Percentiles rank a stretch among this genome's conserved stretches.
Conservation (phyloP, 2,113 vertebrate genomes). For the Rhagologus leucostigma region DNA sequence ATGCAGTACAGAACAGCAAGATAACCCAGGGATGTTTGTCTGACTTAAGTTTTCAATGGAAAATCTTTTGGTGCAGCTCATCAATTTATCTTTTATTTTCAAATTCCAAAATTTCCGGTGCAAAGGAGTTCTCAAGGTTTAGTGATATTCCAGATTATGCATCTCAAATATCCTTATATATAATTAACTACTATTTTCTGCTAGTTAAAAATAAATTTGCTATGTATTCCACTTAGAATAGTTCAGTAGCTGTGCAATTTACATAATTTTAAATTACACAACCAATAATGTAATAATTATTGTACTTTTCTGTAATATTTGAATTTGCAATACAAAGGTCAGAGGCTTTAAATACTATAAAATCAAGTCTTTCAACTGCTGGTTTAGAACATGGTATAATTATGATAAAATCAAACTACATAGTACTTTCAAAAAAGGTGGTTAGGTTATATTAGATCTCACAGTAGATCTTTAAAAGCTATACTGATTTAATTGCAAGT, state of each 20-base stretch:
- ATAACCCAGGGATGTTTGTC: background rate
- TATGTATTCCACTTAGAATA: background rate
- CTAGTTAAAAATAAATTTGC: constrained; percentile 19
- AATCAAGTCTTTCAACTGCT: background rate
- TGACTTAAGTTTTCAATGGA: too few relatives aligned
- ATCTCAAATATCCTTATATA: background rate
- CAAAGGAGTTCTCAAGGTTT: background rate
- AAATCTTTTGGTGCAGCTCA: too few relatives aligned
- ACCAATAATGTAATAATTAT: constrained; percentile 21
- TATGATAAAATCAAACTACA: constrained; percentile 3
- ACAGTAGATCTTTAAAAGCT: background rate
- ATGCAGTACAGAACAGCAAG: background rate
- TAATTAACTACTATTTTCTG: background rate
- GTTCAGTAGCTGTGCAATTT: constrained; percentile 10
- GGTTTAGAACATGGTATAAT: constrained; percentile 15
- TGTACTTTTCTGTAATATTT: constrained; percentile 8
- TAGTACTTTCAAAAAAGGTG: background rate
- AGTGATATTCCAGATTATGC: background rate
- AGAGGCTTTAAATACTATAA: constrained; percentile 9
- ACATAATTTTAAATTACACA: constrained; percentile 43
- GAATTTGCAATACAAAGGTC: constrained; percentile 21
- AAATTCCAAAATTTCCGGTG: background rate
- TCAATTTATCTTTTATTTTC: background rate
- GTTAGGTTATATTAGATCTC: background rate
- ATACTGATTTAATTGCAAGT: background rate